phyloP scores from a whole-genome alignment of 1,140 invertebrate species.

The Drosophila arizonae region DNA sequence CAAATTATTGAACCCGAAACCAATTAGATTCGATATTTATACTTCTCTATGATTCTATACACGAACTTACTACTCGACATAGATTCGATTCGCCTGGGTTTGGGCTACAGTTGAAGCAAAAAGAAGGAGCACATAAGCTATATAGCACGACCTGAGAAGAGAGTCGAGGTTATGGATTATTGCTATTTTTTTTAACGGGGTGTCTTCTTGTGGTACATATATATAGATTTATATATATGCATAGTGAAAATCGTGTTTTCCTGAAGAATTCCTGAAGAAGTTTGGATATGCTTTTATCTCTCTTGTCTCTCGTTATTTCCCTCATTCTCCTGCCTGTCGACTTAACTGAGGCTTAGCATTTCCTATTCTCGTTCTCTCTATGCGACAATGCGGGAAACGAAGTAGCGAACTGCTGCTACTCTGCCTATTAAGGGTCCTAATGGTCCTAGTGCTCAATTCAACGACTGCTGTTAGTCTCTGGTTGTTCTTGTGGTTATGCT shows the following conservation, averaged over 20 bases:
- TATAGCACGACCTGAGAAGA: conserved; percentile 31
- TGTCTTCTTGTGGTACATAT: neutral
- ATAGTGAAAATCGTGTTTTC: neutral
- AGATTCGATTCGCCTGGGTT: neutral
- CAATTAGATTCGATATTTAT: neutral
- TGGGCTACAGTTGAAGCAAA: conserved; percentile 4
- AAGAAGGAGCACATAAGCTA: neutral
- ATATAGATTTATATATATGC: neutral
- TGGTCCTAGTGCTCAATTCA: neutral
- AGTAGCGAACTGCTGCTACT: conserved; percentile 23
- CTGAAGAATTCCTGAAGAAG: conserved; percentile 55
- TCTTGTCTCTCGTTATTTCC: neutral
- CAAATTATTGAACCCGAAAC: conserved; percentile 42
- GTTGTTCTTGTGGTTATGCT: neutral
- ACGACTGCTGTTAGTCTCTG: neutral
- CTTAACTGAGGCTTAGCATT: conserved; percentile 8
- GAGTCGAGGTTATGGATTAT: conserved; percentile 4
- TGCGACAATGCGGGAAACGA: conserved; percentile 30
- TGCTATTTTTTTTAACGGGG: neutral
- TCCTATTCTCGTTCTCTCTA: neutral
- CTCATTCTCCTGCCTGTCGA: neutral
- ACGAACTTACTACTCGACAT: no score
- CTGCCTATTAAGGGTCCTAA: neutral
- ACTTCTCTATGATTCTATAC: no score
- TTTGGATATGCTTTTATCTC: conserved; percentile 59